phyloP scores from a whole-genome alignment of 2,797 vertebrate species.

The Ceyx erithaca region DNA sequence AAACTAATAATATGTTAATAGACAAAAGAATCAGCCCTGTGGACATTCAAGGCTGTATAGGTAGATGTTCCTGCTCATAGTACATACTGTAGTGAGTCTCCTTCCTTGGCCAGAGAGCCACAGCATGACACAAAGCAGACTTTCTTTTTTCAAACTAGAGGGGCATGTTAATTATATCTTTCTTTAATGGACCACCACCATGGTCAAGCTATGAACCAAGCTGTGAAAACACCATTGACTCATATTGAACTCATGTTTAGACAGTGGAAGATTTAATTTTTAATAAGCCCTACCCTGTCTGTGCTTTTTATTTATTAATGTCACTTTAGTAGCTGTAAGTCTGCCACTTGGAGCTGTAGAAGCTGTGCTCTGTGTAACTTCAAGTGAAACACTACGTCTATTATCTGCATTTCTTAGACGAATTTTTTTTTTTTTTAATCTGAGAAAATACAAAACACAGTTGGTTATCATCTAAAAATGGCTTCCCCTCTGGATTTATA shows the following conservation, averaged over 20 bases:
- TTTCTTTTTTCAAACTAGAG: slow-evolving; percentile 37
- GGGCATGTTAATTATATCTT: slow-evolving; percentile 44
- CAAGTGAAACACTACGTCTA: slow-evolving; percentile 13
- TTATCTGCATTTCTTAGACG: slow-evolving; percentile 4
- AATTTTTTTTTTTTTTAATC: slow-evolving; percentile 40
- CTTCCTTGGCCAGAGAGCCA: background rate
- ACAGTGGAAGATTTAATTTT: slow-evolving; percentile 56
- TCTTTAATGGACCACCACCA: slow-evolving; percentile 51
- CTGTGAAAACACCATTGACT: slow-evolving; percentile 55
- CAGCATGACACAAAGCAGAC: slow-evolving; percentile 40
- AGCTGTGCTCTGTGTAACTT: background rate
- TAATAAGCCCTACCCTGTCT: slow-evolving; percentile 26
- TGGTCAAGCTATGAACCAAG: slow-evolving; percentile 20
- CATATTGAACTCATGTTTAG: slow-evolving; percentile 46
- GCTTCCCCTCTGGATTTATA: slow-evolving; percentile 35
- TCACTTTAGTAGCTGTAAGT: background rate
- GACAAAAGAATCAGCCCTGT: background rate
- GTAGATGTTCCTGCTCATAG: background rate
- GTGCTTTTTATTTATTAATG: slow-evolving; percentile 43
- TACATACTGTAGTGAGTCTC: background rate
- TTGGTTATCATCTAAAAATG: slow-evolving; percentile 65
- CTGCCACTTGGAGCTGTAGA: background rate
- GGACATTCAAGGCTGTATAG: background rate
- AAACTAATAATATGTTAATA: background rate
- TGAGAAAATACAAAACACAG: slow-evolving; percentile 57